These are phyloP conservation scores for Drosophila longiperda DNA, from an alignment of 2,888 invertebrate genomes.

Conservation along the genomic window DNA sequence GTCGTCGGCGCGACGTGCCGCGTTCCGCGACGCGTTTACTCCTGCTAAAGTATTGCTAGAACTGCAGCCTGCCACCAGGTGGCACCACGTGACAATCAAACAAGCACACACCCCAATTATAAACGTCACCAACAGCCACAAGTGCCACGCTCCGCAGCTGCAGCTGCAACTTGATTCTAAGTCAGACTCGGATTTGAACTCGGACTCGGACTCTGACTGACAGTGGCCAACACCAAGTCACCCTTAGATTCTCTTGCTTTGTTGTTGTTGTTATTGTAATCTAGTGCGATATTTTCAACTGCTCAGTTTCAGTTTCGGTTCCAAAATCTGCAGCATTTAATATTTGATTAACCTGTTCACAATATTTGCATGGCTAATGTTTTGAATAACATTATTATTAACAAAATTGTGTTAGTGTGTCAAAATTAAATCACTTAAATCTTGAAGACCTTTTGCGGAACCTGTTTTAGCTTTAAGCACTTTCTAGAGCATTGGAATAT, in stretches of 20 bases:
- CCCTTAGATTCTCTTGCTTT: not conserved
- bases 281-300: not conserved
- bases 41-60: not conserved
- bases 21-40: constrained; percentile 52
- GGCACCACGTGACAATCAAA: constrained; percentile 51
- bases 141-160: constrained; percentile 8
- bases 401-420: not conserved
- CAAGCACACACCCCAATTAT: constrained; percentile 21
- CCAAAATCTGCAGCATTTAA: not conserved
- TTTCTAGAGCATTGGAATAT: not conserved
- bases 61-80: constrained; percentile 45
- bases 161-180: constrained; percentile 12
- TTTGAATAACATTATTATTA: not conserved
- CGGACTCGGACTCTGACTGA: not conserved
- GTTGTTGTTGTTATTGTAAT: not conserved
- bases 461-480: not conserved
- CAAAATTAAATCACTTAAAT: not conserved
- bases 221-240: not conserved
- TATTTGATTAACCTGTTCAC: not conserved
- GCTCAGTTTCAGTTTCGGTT: not conserved
- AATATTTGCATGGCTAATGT: not conserved
- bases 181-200: not conserved
- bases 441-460: not conserved
- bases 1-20: constrained; percentile 71
- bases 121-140: constrained; percentile 12